Percentiles rank a stretch among this genome's conserved stretches.
Conservation (phyloP, 2,888 invertebrate genomes). For the Apodemia zela region DNA sequence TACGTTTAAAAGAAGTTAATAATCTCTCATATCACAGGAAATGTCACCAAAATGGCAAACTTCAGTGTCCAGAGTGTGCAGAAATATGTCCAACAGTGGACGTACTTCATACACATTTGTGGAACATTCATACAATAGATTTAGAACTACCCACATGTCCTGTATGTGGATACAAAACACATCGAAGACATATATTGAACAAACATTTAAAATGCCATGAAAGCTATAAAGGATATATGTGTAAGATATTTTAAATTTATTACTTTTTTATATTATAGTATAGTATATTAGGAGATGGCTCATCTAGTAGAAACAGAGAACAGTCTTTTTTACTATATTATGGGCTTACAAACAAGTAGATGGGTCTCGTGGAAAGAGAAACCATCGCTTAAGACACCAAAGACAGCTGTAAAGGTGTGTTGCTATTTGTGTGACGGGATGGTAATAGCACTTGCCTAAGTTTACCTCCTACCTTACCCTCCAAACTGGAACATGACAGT, state of each 20-base stretch:
- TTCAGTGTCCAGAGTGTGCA: constrained; percentile 85
- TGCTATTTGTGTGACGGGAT: too few species aligned
- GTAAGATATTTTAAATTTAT: constrained; percentile 47
- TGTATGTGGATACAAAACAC: constrained; percentile 87
- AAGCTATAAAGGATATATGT: constrained; percentile 81
- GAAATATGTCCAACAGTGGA: constrained; percentile 81
- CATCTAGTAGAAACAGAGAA: too few species aligned
- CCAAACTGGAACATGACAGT: too few species aligned
- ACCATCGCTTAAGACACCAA: too few species aligned
- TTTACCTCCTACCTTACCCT: too few species aligned
- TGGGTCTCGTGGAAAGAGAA: too few species aligned
- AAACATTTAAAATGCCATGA: constrained; percentile 89
- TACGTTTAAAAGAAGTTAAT: constrained; percentile 76
- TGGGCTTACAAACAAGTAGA: too few species aligned
- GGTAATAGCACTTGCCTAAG: too few species aligned
- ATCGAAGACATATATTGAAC: constrained; percentile 85
- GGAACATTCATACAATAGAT: constrained; percentile 88
- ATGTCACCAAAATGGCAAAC: constrained; percentile 77
- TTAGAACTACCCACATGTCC: constrained; percentile 89
- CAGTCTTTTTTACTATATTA: too few species aligned
- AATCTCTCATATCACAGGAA: constrained; percentile 83
- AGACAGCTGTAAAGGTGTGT: too few species aligned
- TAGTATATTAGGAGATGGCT: too few species aligned
- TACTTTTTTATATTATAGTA: constrained; percentile 3
- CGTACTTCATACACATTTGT: constrained; percentile 87